Percentiles rank a stretch among this genome's conserved stretches.
Evolutionary conservation across 2,113 vertebrate genomes (phyloP).

Genomic region (Periophthalmodon schlosseri): DNA sequence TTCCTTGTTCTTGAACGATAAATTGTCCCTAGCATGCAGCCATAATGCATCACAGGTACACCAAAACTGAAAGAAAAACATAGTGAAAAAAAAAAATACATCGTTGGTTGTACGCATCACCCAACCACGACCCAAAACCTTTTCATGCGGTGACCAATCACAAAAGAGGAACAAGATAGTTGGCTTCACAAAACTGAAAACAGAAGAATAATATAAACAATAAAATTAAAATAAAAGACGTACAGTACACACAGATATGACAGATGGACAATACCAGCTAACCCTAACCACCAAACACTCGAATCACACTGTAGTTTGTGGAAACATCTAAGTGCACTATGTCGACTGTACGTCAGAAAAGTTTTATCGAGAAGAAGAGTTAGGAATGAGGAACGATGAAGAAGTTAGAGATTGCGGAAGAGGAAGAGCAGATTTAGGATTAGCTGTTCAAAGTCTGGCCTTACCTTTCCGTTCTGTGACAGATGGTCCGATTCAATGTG

Average conservation of each 20-base stretch:
- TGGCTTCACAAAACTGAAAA: neutral
- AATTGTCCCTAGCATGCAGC: constrained; percentile 71
- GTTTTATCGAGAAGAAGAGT: constrained; percentile 35
- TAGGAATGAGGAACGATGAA: constrained; percentile 54
- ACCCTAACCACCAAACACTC: constrained; percentile 37
- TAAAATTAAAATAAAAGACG: constrained; percentile 14
- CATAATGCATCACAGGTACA: constrained; percentile 58
- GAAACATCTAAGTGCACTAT: constrained; percentile 73
- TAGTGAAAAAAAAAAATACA: neutral
- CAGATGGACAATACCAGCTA: constrained; percentile 28
- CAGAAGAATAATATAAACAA: constrained; percentile 6
- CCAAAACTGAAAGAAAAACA: constrained; percentile 26
- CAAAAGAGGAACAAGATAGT: constrained; percentile 1
- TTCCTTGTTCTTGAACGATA: neutral
- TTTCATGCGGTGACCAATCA: constrained; percentile 44
- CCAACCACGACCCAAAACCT: constrained; percentile 31
- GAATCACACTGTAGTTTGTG: constrained; percentile 26
- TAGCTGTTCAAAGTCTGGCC: constrained; percentile 73
- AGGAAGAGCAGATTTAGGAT: constrained; percentile 53
- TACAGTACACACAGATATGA: constrained; percentile 43
- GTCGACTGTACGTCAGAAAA: constrained; percentile 56
- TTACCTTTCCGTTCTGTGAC: constrained; percentile 85
- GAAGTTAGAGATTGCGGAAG: constrained; percentile 63
- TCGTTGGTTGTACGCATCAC: constrained; percentile 1
- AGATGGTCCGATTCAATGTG: constrained; percentile 83